Base-by-base conservation (phyloP, 2,888 invertebrate genomes). In the Hypselothyrea guttata region DNA sequence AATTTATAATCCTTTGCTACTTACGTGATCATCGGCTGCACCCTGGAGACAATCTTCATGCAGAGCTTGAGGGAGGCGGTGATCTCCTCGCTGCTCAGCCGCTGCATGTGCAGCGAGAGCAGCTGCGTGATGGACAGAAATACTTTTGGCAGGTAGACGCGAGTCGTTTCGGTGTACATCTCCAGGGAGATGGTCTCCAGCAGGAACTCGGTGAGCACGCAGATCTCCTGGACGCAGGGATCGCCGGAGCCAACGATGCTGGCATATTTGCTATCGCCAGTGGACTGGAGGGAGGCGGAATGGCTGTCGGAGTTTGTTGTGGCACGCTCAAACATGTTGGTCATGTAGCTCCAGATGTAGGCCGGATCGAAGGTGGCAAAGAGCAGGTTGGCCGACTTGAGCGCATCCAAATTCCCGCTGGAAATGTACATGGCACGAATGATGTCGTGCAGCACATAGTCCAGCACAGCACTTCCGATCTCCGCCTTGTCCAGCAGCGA, bases 401-500 rank as follows among this genome's bases (percentile, higher is more conserved):
- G 91, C 34, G 96, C 92, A 86, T 97, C 96, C 70, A 92, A 91
- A 71, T 92, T 91, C 37, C 91, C 89, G 72, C 91, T 92, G 11
- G 92, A 91, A 40, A 92, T 84, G 71, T 92, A 92, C 77, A 92
- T 89, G 9, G 92, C 90, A 33, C 94, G 92, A 88, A 96, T 95
- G 49, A 97, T 94, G 86, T 96, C 94, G 75, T 94, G 93, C 27
- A 96, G 91, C 60, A 96, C 94, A 77, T 93, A 93, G 84, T 96
- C 95, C 66, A 96, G 89, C 61, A 96, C 94, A 3, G 93, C 92
- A 34, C 93, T 93, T 4, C 96, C 96, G 54, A 97, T 95, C 88
- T 97, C 96, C 7, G 95, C 94, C 88, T 96, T 95, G 88, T 97
- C 97, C 59, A 97, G 91, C 41, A 97, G 90, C 38, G 96, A 95